Evolutionary conservation across 2,888 invertebrate species (phyloP).

Genomic region (Trachelus iudaicus): DNA sequence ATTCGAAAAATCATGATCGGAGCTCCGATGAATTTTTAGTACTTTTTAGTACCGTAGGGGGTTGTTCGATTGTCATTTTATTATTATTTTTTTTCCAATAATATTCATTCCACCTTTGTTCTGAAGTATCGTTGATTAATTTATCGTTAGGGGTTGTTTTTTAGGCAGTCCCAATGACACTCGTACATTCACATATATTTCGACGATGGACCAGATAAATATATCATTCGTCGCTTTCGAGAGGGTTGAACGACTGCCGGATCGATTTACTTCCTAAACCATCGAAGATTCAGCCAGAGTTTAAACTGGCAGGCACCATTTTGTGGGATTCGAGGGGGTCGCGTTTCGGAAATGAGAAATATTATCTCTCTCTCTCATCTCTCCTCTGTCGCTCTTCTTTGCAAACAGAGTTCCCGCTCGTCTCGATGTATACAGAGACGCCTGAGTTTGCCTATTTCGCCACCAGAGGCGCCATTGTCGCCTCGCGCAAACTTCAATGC

Average conservation of each 20-base stretch:
- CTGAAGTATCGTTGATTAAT: background rate
- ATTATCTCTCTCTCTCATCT: conserved; percentile 40
- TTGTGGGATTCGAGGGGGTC: conserved; percentile 22
- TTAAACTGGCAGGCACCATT: background rate
- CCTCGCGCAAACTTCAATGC: background rate
- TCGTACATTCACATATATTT: background rate
- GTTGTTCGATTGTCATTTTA: background rate
- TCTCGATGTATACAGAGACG: background rate
- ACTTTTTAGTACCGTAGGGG: background rate
- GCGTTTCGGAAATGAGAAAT: conserved; percentile 47
- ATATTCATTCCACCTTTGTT: background rate
- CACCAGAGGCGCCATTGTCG: background rate
- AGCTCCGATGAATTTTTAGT: background rate
- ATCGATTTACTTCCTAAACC: background rate
- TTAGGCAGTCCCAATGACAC: background rate
- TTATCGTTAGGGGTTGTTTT: background rate
- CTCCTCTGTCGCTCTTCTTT: conserved; percentile 30
- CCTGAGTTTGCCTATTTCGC: background rate
- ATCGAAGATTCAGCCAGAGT: background rate
- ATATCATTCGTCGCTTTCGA: background rate
- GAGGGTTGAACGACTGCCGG: background rate
- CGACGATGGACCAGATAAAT: background rate
- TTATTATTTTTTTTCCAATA: background rate
- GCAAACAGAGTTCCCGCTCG: background rate
- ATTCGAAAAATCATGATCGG: background rate